Evolutionary conservation across 2,888 invertebrate genomes (phyloP), one percentile per base, ranked within the genome.

Genomic region (Dicranocentrus wangi): DNA sequence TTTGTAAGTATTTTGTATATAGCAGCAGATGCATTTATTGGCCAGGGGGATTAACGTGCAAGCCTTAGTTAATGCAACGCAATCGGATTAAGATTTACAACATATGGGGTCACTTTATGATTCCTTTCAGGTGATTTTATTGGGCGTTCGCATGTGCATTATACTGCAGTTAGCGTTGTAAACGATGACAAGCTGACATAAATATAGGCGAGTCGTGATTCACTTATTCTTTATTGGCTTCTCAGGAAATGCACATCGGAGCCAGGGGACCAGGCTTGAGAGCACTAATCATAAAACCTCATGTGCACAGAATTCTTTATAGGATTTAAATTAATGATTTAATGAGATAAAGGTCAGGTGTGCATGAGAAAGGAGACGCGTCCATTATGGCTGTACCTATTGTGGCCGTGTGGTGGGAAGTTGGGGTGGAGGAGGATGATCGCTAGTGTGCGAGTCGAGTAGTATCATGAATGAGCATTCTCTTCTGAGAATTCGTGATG

Each of bases 281-380:
- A n/a, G n/a, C n/a, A n/a, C n/a, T 32, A 32, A 32, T 32, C 5
- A 32, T 58, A 25, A 27, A 73, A 73, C 32, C 58, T 21, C 19
- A 53, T 65, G 39, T 19, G 55, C 25, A 13, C 51, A 25, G 39
- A 19, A 65, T 73, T 53, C n/a, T 73, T 73, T 72, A 73, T 73
- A 53, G 65, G 73, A 73, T 65, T 73, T 73, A 73, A 73, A 73
- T 73, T 65, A 73, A 73, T 73, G 73, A 73, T 73, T 73, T 73
- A 73, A 65, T 73, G 65, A 73, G 73, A 73, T 65, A 65, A 65
- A 73, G 73, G 73, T 65, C 73, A 73, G 65, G 65, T 65, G 73
- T 51, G 53, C 73, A 73, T 73, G 73, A 73, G 73, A 73, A 73
- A 73, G 47, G 32, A 32, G 32, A 32, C 32, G 32, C 32, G 32